These are phyloP conservation scores for Chionis minor DNA, from an alignment of 2,113 vertebrate genomes.

Conservation along the genomic window DNA sequence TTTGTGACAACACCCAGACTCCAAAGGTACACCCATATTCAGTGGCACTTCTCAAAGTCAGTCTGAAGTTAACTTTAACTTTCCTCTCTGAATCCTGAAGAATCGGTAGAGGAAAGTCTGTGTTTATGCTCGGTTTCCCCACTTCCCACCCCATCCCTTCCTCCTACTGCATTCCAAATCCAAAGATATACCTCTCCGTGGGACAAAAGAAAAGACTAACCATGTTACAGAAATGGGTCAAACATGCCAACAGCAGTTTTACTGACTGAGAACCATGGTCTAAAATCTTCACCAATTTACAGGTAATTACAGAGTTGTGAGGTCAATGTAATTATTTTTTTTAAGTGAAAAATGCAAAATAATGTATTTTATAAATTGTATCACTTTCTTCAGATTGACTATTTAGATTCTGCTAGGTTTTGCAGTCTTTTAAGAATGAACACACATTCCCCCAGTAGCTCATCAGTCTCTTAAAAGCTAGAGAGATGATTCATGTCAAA, in stretches of 20 bases:
- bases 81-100: background rate
- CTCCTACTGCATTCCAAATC: background rate
- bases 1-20: background rate
- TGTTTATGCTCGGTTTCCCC: background rate
- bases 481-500: conserved; percentile 2
- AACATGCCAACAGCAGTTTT: background rate
- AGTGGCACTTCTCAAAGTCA: background rate
- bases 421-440: background rate
- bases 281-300: background rate
- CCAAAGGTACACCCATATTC: background rate
- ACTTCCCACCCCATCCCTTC: background rate
- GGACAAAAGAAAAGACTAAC: background rate
- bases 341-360: background rate
- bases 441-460: background rate
- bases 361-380: background rate
- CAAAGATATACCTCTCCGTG: background rate
- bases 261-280: background rate
- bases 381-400: background rate
- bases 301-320: background rate
- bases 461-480: background rate
- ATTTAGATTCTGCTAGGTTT: background rate
- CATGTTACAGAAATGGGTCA: background rate
- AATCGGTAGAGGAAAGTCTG: background rate
- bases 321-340: background rate
- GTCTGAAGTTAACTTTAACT: background rate